Percentiles rank a stretch among this genome's conserved stretches.
These are phyloP conservation scores for Conomelus anceps DNA, from an alignment of 2,888 invertebrate species.

Conservation along the genomic window DNA sequence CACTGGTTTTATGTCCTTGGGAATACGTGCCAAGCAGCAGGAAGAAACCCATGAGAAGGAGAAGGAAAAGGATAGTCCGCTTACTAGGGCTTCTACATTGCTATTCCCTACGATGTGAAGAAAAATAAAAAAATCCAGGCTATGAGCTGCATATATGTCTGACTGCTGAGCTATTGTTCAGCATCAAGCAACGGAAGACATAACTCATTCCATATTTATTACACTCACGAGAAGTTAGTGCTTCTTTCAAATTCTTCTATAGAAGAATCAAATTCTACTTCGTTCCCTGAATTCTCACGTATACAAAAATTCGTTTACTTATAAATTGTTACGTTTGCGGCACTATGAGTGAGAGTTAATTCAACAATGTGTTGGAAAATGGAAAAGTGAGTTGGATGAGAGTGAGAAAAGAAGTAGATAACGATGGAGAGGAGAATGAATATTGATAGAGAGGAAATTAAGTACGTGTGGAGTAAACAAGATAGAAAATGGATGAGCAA, in stretches of 20 bases:
- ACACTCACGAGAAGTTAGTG: neutral
- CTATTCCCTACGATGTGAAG: neutral
- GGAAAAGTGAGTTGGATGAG: neutral
- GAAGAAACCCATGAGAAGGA: neutral
- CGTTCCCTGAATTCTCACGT: neutral
- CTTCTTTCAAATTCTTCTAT: neutral
- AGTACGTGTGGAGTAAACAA: no score
- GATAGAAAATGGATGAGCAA: no score
- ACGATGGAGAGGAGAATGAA: no score
- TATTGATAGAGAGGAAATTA: no score
- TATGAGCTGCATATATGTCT: neutral
- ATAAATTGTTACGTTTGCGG: neutral
- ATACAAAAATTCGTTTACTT: neutral
- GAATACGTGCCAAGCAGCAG: neutral
- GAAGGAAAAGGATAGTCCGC: neutral
- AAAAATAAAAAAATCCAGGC: neutral
- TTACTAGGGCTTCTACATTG: neutral
- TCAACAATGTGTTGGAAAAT: neutral
- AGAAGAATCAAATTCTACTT: neutral
- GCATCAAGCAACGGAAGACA: neutral
- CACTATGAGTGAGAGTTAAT: neutral
- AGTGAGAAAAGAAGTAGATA: no score
- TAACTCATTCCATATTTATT: neutral
- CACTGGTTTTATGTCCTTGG: neutral
- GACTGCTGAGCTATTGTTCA: neutral